Conservation (phyloP, 2,113 vertebrate genomes). For the Upupa epops region DNA sequence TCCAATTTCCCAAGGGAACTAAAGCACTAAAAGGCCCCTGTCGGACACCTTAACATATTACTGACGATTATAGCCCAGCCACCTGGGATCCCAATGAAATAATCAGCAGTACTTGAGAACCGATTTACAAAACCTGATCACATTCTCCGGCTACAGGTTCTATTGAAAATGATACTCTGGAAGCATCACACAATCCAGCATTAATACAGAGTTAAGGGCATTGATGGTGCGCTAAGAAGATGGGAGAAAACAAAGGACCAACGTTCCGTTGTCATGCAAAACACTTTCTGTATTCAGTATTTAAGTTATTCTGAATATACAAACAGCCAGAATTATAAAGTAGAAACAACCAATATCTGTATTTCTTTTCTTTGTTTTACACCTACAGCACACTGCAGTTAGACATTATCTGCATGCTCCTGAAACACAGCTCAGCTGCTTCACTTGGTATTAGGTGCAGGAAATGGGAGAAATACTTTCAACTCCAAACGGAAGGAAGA, state of each 20-base stretch:
- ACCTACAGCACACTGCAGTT: slow-evolving; percentile 30
- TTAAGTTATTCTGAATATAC: slow-evolving; percentile 58
- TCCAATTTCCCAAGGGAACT: no score
- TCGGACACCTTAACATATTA: no score
- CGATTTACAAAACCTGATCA: no score
- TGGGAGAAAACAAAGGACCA: background rate
- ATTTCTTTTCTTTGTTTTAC: background rate
- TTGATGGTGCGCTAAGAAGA: background rate
- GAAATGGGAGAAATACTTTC: background rate
- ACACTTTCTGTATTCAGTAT: slow-evolving; percentile 52
- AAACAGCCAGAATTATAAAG: slow-evolving; percentile 32
- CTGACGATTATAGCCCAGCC: no score
- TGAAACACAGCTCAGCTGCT: slow-evolving; percentile 20
- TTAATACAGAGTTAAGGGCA: no score
- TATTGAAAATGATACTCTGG: no score
- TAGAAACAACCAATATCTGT: slow-evolving; percentile 37
- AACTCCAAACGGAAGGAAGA: background rate
- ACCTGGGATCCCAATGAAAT: no score
- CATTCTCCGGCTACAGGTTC: no score
- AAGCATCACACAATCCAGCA: no score
- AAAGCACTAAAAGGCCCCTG: no score
- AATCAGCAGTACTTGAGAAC: no score
- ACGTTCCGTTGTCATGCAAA: slow-evolving; percentile 53
- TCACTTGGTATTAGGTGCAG: slow-evolving; percentile 36
- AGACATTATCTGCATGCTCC: slow-evolving; percentile 53